phyloP scores from a whole-genome alignment of 2,113 vertebrate genomes.

The Todiramphus chloris region DNA sequence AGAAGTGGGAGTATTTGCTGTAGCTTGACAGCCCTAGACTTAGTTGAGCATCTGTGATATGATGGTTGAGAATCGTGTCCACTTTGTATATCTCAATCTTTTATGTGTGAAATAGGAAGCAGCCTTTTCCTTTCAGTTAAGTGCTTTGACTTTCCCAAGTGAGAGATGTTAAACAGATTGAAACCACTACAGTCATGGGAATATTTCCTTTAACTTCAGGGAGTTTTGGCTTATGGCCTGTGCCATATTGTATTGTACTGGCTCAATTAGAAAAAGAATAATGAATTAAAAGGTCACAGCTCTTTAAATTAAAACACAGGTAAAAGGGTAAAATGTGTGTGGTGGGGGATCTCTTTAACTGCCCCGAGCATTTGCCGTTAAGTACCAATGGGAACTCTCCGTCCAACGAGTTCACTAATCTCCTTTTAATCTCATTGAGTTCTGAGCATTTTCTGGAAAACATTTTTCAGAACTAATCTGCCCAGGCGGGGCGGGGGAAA shows the following conservation, averaged over 20 bases:
- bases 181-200: slow-evolving; percentile 18
- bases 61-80: neutral
- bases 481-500: slow-evolving; percentile 25
- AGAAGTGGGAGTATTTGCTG: neutral
- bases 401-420: slow-evolving; percentile 21
- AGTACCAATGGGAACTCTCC: neutral
- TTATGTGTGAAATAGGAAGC: neutral
- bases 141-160: slow-evolving; percentile 29
- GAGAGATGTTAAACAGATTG: slow-evolving; percentile 30
- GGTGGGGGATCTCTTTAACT: neutral
- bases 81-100: neutral
- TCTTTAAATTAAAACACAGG: neutral
- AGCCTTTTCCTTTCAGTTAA: slow-evolving; percentile 1
- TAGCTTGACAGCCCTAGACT: neutral
- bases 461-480: slow-evolving; percentile 37
- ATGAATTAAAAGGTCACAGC: slow-evolving; percentile 1
- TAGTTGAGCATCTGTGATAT: neutral
- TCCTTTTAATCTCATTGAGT: slow-evolving; percentile 52
- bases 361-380: neutral
- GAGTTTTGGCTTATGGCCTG: slow-evolving; percentile 16
- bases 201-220: slow-evolving; percentile 32
- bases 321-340: neutral
- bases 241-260: neutral
- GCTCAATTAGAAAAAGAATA: slow-evolving; percentile 5
- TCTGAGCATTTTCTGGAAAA: slow-evolving; percentile 39